Conservation (phyloP, 1,140 invertebrate genomes). For the Tenebrio molitor region DNA sequence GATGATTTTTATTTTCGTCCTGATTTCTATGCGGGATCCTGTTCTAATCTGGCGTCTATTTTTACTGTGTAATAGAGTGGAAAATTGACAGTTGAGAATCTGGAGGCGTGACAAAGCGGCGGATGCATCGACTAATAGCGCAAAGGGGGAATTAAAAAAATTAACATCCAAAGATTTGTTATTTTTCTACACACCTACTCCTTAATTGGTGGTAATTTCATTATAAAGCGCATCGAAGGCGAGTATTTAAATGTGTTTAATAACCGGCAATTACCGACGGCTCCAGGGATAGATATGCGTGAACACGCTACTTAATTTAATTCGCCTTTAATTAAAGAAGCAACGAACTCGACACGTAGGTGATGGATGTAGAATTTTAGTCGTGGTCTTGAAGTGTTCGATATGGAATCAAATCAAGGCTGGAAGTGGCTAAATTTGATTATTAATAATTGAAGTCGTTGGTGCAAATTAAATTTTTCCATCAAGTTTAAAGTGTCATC, state of each 20-base stretch:
- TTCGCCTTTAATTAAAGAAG: neutral
- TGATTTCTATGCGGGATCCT: neutral
- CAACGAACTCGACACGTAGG: constrained; percentile 27
- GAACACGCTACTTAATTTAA: constrained; percentile 6
- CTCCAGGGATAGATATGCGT: neutral
- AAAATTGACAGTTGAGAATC: neutral
- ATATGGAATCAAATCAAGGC: no score
- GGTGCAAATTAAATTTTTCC: no score
- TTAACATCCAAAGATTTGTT: neutral
- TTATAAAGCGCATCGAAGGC: constrained; percentile 4
- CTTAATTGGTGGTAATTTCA: constrained; percentile 22
- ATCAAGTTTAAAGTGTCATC: no score
- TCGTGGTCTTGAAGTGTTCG: neutral
- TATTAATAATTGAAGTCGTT: no score
- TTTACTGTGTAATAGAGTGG: constrained; percentile 17
- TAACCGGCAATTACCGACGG: neutral
- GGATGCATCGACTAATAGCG: neutral
- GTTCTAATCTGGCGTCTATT: neutral
- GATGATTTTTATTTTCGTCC: neutral
- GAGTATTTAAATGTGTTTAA: constrained; percentile 23
- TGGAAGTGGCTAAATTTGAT: no score
- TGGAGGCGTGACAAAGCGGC: neutral
- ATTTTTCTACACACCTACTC: constrained; percentile 11
- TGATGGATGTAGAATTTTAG: no score
- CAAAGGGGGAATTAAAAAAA: constrained; percentile 12